phyloP scores from a whole-genome alignment of 2,888 invertebrate species.

The Pachycephus smyrnensis region DNA sequence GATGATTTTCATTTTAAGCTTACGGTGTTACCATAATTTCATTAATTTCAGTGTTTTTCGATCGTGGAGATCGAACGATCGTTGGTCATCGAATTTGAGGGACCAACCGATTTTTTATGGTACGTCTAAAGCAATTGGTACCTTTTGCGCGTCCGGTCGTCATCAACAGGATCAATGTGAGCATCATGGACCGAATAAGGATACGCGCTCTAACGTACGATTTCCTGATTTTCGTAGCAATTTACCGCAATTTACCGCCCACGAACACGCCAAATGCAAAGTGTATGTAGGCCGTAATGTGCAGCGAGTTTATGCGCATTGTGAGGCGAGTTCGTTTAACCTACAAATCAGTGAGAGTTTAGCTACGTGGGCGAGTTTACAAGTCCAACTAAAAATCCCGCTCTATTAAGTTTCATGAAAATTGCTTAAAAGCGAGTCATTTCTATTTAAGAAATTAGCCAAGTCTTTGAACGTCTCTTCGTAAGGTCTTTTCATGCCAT shows the following conservation, averaged over 20 bases:
- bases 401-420: not conserved
- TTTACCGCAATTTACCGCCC: constrained; percentile 60
- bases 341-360: constrained; percentile 41
- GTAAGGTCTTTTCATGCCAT: no score
- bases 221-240: constrained; percentile 61
- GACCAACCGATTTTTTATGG: not conserved
- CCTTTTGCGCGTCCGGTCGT: not conserved
- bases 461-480: no score
- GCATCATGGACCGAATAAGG: constrained; percentile 3
- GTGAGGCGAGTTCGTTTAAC: constrained; percentile 36
- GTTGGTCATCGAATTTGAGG: not conserved
- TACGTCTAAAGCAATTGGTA: not conserved
- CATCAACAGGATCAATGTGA: not conserved
- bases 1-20: not conserved
- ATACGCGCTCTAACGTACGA: constrained; percentile 34
- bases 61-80: not conserved
- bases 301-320: constrained; percentile 27
- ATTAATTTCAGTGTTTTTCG: not conserved
- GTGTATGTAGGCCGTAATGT: constrained; percentile 52
- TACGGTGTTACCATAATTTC: not conserved
- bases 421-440: not conserved
- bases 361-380: constrained; percentile 31
- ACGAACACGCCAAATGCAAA: constrained; percentile 49
- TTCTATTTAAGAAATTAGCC: not conserved
- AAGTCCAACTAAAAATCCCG: not conserved